Base-by-base conservation (phyloP, 2,113 vertebrate species). In the Xenus cinereus region DNA sequence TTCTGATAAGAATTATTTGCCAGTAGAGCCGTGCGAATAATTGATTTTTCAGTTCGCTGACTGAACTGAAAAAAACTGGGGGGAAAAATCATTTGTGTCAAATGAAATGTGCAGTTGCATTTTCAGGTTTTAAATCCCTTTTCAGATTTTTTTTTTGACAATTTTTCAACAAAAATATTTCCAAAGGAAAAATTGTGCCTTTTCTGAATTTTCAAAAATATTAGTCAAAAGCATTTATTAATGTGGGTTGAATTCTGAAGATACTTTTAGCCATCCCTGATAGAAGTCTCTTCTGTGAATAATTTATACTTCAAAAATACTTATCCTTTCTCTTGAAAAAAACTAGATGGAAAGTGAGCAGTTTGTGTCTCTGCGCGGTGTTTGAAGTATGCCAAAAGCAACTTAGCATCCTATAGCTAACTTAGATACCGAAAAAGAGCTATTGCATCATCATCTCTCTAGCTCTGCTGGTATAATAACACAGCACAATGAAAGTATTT, bases 31-130 rank as follows among this genome's bases (percentile, higher is more conserved):
- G 2, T 87, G 80, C 3, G 8, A 92, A 82, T 84, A 84, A 95
- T 84, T 67, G 48, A 90, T 95, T 95, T 90, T 96, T 95, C 72
- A 93, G 75, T 80, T 93, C 76, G 62, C 19, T 51, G 68, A 64
- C 15, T 81, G 60, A 97, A 86, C 10, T 28, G 50, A 73, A 93
- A 78, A 72, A 67, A 54, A 33, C 5, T 3, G 12, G 12, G 13
- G 24, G 11, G 14, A 4, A 4, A 37, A 59, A 60, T 41, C 0
- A 43, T 62, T 81, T 45, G 20, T 71, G 37, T 71, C 56, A 69
- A 91, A 78, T 67, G 50, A 81, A 81, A 84, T 26, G 15, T 28
- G 6, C 71, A 8, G 24, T 37, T 90, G 85, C 83, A 48, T 90
- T 90, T 92, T 90, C 37, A 67, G 41, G 72, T 54, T 91, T 86